Base-by-base conservation (phyloP, 2,797 vertebrate species). In the Pantherophis vulpinus region DNA sequence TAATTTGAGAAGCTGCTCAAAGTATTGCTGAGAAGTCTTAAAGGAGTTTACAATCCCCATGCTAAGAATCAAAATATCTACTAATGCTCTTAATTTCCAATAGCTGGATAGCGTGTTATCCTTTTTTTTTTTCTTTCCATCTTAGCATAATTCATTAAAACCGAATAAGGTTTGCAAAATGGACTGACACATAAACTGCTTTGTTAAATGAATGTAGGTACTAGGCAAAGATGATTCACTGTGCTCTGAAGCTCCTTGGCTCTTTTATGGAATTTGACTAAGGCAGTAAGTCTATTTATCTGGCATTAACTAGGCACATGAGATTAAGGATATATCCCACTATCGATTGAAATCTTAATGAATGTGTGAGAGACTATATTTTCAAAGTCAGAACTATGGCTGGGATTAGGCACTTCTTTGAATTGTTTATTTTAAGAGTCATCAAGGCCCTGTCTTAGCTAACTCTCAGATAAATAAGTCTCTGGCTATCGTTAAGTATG, bases 371-470 rank as follows among this genome's bases (percentile, higher is more conserved):
- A 87, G 23, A 63, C 20, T 55, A 70, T 25, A 91, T 88, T 88
- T 88, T 88, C 86, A 91, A 93, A 91, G 63, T 83, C 56, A 88
- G 66, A 56, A 88, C 11, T 88, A 56, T 66, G 37, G 29, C 56
- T 88, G 37, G 83, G 86, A 93, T 93, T 93, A 93, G 55, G 12
- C 37, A 59, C 7, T 29, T 61, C 37, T 91, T 88, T 93, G 63
- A 91, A 91, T 93, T 88, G 63, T 91, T 93, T 89, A 93, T 91
- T 91, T 93, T 93, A 91, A 87, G 56, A 61, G 16, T 91, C 66
- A 93, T 88, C 90, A 93, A 83, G 56, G n/a, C 63, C 6, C 63
- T 91, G 8, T 61, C 56, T 91, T 93, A 83, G 58, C 90, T 83
- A 93, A 88, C 13, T 91, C 86, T 51, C 56, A 83, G 66, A 60